Evolutionary conservation across 2,797 vertebrate genomes (phyloP), one percentile per base, ranked within the genome.

Genomic region (Orientallactaga sibirica): DNA sequence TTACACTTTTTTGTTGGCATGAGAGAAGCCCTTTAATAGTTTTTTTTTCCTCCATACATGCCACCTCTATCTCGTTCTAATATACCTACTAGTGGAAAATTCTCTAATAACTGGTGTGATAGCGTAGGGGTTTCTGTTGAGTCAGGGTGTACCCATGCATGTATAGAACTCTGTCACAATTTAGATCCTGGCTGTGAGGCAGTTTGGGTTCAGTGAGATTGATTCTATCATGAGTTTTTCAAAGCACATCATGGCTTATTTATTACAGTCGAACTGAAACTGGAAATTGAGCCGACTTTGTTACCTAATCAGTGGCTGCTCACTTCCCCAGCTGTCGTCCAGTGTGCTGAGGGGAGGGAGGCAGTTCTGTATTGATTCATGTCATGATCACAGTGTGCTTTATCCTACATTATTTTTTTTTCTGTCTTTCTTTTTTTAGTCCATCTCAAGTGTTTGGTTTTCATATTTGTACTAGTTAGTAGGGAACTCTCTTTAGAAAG

Each of bases 401-500:
- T 75, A 84, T 79, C 29, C 64, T n/a, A 10, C 86, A 64, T 24
- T 79, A 52, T 22, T 19, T 82, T 19, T 82, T 37, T 37, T 37
- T 37, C 33, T 37, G 33, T 37, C 33, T 37, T 37, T 37, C 33
- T 37, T 95, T 79, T 95, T 62, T 5, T 29, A 74, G 66, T 82
- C 25, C 20, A 43, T 71, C 4, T 9, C 19, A 79, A 92, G 55
- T 64, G n/a, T 91, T 94, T 82, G 33, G 24, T 71, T 78, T 90
- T 87, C 64, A 67, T 58, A 14, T 94, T 76, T 93, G 27, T 61
- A 41, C 86, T 73, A 66, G 29, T 48, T 70, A 37, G 9, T 70
- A 81, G 93, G 33, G 73, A 61, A 76, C 33, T 70, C 87, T 86
- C 29, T 75, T 43, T 71, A 74, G 43, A 76, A 93, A 88, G 86